Percentiles rank a stretch among this genome's conserved stretches.
phyloP scores from a whole-genome alignment of 2,797 vertebrate species.

The Hippopotamyrus pictus region DNA sequence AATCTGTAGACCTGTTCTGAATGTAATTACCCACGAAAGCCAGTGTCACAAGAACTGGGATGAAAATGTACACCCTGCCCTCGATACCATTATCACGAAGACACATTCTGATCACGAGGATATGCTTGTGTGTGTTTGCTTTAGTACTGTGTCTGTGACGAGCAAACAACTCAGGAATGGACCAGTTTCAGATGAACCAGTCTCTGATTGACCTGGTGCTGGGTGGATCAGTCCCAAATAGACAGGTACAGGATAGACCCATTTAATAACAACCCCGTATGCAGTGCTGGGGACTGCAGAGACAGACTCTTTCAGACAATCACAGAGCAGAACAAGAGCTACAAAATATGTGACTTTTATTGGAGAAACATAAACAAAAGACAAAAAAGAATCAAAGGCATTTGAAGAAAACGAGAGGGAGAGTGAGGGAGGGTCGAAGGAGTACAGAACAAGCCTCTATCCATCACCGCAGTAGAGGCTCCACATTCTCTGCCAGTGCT shows the following conservation, averaged over 20 bases:
- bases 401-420: slow-evolving; percentile 66
- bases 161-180: slow-evolving; percentile 47
- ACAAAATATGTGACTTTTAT: slow-evolving; percentile 76
- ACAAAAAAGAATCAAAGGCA: slow-evolving; percentile 67
- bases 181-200: not conserved
- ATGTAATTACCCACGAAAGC: slow-evolving; percentile 11
- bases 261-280: not conserved
- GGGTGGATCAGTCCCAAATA: not conserved
- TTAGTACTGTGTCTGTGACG: slow-evolving; percentile 38
- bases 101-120: not conserved
- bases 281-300: too few relatives aligned
- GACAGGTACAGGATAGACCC: not conserved
- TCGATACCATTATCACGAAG: not conserved
- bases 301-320: slow-evolving; percentile 3
- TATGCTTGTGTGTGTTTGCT: not conserved
- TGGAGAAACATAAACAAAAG: slow-evolving; percentile 66
- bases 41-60: not conserved
- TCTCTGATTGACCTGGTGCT: not conserved
- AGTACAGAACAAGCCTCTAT: slow-evolving; percentile 77
- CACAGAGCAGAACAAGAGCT: slow-evolving; percentile 57
- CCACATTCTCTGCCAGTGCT: slow-evolving; percentile 67
- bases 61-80: not conserved
- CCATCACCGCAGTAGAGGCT: slow-evolving; percentile 69
- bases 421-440: slow-evolving; percentile 72
- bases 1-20: slow-evolving; percentile 4